A percentile compares a stretch with the other conserved stretches of the same genome.
Conservation (phyloP, 1,140 invertebrate species). For the Heliconius eleuchia region DNA sequence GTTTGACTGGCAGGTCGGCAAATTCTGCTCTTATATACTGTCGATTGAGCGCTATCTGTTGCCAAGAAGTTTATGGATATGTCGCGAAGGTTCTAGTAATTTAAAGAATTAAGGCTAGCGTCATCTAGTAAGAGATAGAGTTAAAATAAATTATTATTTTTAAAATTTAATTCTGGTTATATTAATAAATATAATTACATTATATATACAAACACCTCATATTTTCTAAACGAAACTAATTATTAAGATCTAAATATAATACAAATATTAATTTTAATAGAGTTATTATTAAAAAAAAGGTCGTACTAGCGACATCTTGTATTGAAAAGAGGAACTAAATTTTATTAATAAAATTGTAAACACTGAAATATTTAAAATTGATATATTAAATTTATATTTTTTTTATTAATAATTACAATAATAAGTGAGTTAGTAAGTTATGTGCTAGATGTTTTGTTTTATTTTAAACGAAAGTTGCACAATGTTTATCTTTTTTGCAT, state of each 20-base stretch:
- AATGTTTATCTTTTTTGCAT: neutral
- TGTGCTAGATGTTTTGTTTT: neutral
- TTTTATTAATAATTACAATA: too few relatives aligned
- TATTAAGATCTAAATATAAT: too few relatives aligned
- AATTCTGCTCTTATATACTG: slow-evolving; percentile 55
- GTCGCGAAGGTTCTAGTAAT: slow-evolving; percentile 56
- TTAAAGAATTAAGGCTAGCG: slow-evolving; percentile 23
- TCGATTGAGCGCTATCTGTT: slow-evolving; percentile 50
- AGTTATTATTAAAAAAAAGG: too few relatives aligned
- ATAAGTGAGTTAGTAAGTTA: too few relatives aligned
- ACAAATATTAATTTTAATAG: too few relatives aligned
- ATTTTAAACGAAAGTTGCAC: neutral
- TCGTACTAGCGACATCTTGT: neutral
- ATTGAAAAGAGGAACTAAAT: neutral
- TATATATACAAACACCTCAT: too few relatives aligned
- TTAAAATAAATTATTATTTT: neutral
- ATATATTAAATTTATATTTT: too few relatives aligned
- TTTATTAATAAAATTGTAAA: neutral
- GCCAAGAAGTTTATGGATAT: slow-evolving; percentile 49
- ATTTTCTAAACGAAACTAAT: too few relatives aligned
- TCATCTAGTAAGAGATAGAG: slow-evolving; percentile 47
- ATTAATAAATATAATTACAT: too few relatives aligned
- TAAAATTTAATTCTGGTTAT: too few relatives aligned
- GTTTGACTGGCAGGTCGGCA: slow-evolving; percentile 41
- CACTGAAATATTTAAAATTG: too few relatives aligned